Percentiles rank a stretch among this genome's conserved stretches.
Evolutionary conservation across 2,797 vertebrate genomes (phyloP).

Genomic region (Micrastur ruficollis): DNA sequence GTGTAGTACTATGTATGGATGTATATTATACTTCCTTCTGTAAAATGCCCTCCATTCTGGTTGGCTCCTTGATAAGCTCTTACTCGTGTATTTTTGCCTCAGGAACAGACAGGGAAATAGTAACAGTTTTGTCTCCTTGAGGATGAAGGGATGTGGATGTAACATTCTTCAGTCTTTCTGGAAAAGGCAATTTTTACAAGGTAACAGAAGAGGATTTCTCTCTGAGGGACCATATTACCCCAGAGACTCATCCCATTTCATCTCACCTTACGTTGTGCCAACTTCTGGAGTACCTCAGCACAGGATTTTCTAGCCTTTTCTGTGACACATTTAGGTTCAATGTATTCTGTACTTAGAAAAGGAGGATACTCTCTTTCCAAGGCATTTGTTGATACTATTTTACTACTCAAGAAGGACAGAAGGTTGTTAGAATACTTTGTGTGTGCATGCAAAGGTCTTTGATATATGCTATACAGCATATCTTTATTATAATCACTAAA

Average conservation of each 20-base stretch:
- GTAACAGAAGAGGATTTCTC: background rate
- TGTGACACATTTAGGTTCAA: background rate
- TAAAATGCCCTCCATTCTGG: background rate
- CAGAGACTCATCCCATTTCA: background rate
- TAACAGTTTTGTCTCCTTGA: background rate
- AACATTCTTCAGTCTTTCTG: background rate
- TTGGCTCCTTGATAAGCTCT: background rate
- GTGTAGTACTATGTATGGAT: background rate
- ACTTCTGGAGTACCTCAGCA: background rate
- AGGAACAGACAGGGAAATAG: background rate
- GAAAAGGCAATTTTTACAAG: constrained; percentile 31
- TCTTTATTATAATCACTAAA: background rate
- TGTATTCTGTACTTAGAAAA: background rate
- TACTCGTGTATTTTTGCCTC: background rate
- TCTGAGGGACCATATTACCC: background rate
- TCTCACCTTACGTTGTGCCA: background rate
- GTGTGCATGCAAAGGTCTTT: background rate
- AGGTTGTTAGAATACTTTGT: background rate
- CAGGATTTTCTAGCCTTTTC: background rate
- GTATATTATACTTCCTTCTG: background rate
- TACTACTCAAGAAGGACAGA: background rate
- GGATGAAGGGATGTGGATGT: background rate
- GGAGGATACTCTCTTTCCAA: background rate
- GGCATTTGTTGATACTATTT: background rate
- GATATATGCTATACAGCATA: background rate